A percentile compares a stretch with the other conserved stretches of the same genome.
phyloP scores from a whole-genome alignment of 2,888 invertebrate genomes.

The Melanostoma scalare region DNA sequence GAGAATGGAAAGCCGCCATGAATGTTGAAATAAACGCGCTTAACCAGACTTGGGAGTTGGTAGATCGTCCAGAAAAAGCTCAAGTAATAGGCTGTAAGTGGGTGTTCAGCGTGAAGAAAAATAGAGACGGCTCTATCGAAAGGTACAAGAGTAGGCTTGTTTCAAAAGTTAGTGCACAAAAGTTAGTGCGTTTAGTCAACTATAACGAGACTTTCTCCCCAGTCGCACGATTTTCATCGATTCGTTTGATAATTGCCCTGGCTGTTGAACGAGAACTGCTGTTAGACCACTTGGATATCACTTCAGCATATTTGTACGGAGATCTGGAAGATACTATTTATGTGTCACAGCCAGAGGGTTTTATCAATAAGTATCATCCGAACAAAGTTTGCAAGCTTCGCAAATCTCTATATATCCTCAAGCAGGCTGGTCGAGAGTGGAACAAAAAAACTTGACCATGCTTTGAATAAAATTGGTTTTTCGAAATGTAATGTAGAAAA shows the following conservation, averaged over 20 bases:
- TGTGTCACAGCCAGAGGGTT: constrained; percentile 69
- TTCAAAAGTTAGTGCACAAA: constrained; percentile 1
- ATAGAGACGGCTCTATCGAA: constrained; percentile 3
- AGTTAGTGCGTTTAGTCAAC: constrained; percentile 15
- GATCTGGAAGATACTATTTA: constrained; percentile 52
- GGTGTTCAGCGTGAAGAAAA: constrained; percentile 16
- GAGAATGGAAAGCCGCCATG: constrained; percentile 9
- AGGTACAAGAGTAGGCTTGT: constrained; percentile 13
- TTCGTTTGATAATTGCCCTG: constrained; percentile 4
- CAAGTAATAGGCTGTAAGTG: constrained; percentile 19
- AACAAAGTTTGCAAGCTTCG: constrained; percentile 54
- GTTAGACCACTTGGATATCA: background rate
- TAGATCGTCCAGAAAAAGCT: constrained; percentile 5
- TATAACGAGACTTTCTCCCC: constrained; percentile 4
- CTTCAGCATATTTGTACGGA: constrained; percentile 62
- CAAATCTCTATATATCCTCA: constrained; percentile 69
- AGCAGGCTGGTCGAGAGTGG: constrained; percentile 62
- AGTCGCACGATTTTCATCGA: background rate
- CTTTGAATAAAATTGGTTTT: too few species aligned
- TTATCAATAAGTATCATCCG: constrained; percentile 31
- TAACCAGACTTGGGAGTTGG: constrained; percentile 25
- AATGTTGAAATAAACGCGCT: background rate
- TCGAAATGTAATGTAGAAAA: too few species aligned
- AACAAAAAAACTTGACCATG: too few species aligned
- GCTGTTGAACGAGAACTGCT: too few species aligned